Base-by-base conservation (phyloP, 2,888 invertebrate species). In the Phrixothrix hirtus region DNA sequence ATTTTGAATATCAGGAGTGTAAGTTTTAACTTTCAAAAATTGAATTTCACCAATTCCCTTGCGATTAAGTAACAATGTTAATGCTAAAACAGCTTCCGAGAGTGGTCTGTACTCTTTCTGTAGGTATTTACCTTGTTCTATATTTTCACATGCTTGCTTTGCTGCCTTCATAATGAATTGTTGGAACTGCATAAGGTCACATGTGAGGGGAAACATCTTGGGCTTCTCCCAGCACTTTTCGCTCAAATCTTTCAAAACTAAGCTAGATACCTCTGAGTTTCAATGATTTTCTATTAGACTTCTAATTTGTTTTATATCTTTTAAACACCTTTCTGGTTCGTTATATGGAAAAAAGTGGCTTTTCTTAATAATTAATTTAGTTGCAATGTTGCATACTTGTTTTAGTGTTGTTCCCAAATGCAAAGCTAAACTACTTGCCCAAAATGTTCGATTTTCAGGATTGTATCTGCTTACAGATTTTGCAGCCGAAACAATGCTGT, bases 391-490 rank as follows among this genome's bases (percentile, higher is more conserved):
- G n/a, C n/a, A n/a, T n/a, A n/a, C n/a, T n/a, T n/a, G n/a, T n/a
- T n/a, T n/a, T 12, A 62, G 26, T 1, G 43, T 53, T 25, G 60
- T 60, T 2, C 62, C 57, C 54, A 62, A 57, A 26, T 60, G 57
- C 16, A 60, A 27, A 10, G 58, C 58, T 34, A 61, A 50, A 42
- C 52, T 55, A 5, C 45, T 29, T 3, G 61, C 57, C 30, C 43
- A 53, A 47, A 53, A 61, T 13, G 54, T 49, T 34, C 35, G 41
- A 12, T 31, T 45, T 14, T 35, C 39, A 17, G 41, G 36, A 41
- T 61, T 44, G 14, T 57, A 53, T 4, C 47, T 49, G 41, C 53
- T 53, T 45, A 61, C 53, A 10, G 49, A 11, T 39, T 52, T 57
- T 21, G 57, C 51, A 10, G 57, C 55, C 12, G 43, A 39, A 45